Evolutionary conservation across 2,888 invertebrate species (phyloP), one percentile per base, ranked within the genome.

Genomic region (Harpalus rubripes): DNA sequence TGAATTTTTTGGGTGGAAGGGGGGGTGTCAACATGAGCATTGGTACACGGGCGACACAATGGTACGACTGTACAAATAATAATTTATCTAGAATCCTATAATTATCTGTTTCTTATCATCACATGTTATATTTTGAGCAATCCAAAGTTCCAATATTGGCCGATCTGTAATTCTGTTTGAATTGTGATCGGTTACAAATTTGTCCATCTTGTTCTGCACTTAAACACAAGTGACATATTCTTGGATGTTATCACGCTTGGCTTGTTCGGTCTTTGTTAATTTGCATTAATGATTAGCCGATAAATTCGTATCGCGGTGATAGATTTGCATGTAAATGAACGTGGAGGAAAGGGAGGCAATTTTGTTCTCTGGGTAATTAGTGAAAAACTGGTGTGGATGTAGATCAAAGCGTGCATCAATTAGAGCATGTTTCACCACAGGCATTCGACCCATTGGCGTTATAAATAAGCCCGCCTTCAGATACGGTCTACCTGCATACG

Each of bases 331-430:
- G 63, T 44, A 26, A 61, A 63, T 65, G 63, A 81, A 81, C 39
- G 7, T 59, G 15, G 12, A 26, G 41, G 41, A 39, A n/a, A 52
- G 16, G 58, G 78, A 52, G 78, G 79, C 61, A 32, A 61, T 41
- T 52, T 32, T 56, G 74, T 58, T 16, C 58, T 80, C n/a, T 59
- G 10, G 81, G 65, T 81, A 81, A 81, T 81, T 81, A 81, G 81
- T 65, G 58, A 81, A 81, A 81, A 81, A 63, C n/a, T 65, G 81
- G 65, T 81, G 63, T 18, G 80, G 39, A 78, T 58, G 10, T 81
- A 81, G 63, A 81, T 81, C 81, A 81, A 81, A 81, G 81, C 81
- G n/a, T 63, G 81, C 81, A 65, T 65, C 81, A 65, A 44, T 81
- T 80, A 59, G 79, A 59, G 32, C 79, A 15, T 80, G 79, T 80